Percentiles rank a stretch among this genome's conserved stretches.
phyloP scores from a whole-genome alignment of 2,797 vertebrate genomes.

The Loris lydekkerianus region DNA sequence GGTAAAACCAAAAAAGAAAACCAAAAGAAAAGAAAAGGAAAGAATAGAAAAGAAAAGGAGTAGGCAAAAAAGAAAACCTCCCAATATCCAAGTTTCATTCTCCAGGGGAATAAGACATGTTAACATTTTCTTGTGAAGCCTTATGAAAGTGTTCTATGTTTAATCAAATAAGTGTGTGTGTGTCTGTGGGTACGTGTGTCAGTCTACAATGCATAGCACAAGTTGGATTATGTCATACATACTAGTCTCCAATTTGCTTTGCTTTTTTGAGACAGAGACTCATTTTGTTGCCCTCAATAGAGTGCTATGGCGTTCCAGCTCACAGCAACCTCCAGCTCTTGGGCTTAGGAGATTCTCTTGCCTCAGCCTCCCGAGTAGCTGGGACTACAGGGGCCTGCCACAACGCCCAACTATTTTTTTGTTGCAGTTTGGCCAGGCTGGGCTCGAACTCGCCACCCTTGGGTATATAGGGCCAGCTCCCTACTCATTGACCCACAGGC shows the following conservation, averaged over 20 bases:
- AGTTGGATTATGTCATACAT: background rate
- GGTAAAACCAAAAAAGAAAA: background rate
- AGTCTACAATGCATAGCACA: background rate
- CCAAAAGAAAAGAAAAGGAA: too few relatives aligned
- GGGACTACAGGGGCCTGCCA: too few relatives aligned
- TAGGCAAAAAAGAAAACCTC: background rate
- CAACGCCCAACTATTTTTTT: too few relatives aligned
- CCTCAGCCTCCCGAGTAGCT: too few relatives aligned
- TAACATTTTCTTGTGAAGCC: background rate
- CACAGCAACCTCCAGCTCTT: too few relatives aligned
- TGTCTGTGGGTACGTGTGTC: background rate
- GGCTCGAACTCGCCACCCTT: too few relatives aligned
- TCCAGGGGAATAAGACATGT: background rate
- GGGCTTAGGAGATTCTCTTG: too few relatives aligned
- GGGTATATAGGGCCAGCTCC: too few relatives aligned
- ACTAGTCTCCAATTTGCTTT: background rate
- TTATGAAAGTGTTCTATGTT: background rate
- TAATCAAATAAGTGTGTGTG: slow-evolving; percentile 30
- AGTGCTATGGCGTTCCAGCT: too few relatives aligned
- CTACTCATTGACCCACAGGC: too few relatives aligned
- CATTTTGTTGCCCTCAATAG: too few relatives aligned
- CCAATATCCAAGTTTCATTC: background rate
- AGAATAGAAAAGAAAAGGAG: background rate
- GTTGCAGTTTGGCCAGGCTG: too few relatives aligned
- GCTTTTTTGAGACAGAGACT: background rate